Evolutionary conservation across 2,888 invertebrate species (phyloP).

Genomic region (Phaedon cochleariae): DNA sequence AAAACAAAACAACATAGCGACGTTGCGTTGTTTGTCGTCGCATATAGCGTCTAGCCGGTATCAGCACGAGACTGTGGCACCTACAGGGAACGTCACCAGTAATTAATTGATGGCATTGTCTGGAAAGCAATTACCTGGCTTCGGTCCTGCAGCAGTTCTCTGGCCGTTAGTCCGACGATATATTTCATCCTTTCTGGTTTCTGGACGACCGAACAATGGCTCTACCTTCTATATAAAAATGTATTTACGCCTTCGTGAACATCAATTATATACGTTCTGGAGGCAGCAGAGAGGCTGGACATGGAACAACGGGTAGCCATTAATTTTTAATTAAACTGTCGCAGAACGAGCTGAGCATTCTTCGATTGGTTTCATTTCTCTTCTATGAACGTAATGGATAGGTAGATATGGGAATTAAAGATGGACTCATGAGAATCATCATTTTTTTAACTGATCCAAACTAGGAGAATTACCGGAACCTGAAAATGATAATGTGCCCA

Average conservation of each 20-base stretch:
- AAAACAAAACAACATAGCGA: background rate
- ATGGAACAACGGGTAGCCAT: slow-evolving; percentile 42
- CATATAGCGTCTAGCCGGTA: slow-evolving; percentile 41
- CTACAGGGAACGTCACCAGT: slow-evolving; percentile 60
- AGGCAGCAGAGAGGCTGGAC: slow-evolving; percentile 15
- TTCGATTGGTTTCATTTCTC: slow-evolving; percentile 11
- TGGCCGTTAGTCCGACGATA: slow-evolving; percentile 54
- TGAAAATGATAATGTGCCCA: no score
- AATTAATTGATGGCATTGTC: slow-evolving; percentile 65
- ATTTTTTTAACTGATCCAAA: no score
- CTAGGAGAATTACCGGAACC: no score
- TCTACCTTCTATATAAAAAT: slow-evolving; percentile 50
- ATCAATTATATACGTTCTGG: slow-evolving; percentile 42
- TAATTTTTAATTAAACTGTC: slow-evolving; percentile 48
- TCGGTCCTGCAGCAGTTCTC: slow-evolving; percentile 56
- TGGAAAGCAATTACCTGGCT: slow-evolving; percentile 64
- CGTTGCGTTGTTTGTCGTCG: slow-evolving; percentile 18
- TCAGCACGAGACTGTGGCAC: slow-evolving; percentile 56
- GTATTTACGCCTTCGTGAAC: slow-evolving; percentile 50
- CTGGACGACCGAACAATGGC: slow-evolving; percentile 56
- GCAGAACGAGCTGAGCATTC: slow-evolving; percentile 2
- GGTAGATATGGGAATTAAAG: no score
- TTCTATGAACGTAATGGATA: no score
- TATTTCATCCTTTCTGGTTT: slow-evolving; percentile 61
- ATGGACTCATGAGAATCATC: no score